Base-by-base conservation (phyloP, 2,797 vertebrate species). In the Protosalanx chinensis region DNA sequence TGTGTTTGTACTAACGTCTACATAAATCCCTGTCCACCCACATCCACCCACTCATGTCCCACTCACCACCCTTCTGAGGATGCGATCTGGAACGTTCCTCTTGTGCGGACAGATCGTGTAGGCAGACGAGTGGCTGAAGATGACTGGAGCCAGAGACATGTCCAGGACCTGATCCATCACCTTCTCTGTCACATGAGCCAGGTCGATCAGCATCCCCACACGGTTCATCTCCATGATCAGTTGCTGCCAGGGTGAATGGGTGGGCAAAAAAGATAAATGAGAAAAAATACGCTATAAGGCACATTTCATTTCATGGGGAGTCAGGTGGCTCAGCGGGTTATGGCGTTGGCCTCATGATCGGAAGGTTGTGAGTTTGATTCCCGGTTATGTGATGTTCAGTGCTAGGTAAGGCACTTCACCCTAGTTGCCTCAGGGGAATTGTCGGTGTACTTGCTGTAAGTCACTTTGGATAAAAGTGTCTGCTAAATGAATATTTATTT, bases 91-190 rank as follows among this genome's bases (percentile, higher is more conserved):
- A n/a, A 98, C 95, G 0, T 98, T 98, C 65, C 96, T 94, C 68
- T 75, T 87, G 81, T 92, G 84, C 0, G 0, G 4, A 75, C 97
- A 98, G 72, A 97, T 0, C 0, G 10, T 0, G 53, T 89, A 97
- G 71, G 96, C 95, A 0, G 96, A 98, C 0, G 97, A 99, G 85
- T 98, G 97, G 85, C 97, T 99, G 91, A 98, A 99, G 87, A 99
- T 94, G 72, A 98, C 87, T 0, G 97, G 97, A 0, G 97, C 96
- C 64, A 51, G 23, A 64, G 96, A 96, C 68, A 93, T 13, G 4
- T 53, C 56, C 79, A 99, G 79, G 1, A 87, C 93, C 0, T 87
- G 86, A 63, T 90, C 90, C 95, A 97, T 97, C 2, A 96, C 96
- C 5, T 73, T 67, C 67, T 91, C 88, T 0, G 95, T 87, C 35